Conservation (phyloP, 1,140 invertebrate genomes). For the Zaprionus nigranus region DNA sequence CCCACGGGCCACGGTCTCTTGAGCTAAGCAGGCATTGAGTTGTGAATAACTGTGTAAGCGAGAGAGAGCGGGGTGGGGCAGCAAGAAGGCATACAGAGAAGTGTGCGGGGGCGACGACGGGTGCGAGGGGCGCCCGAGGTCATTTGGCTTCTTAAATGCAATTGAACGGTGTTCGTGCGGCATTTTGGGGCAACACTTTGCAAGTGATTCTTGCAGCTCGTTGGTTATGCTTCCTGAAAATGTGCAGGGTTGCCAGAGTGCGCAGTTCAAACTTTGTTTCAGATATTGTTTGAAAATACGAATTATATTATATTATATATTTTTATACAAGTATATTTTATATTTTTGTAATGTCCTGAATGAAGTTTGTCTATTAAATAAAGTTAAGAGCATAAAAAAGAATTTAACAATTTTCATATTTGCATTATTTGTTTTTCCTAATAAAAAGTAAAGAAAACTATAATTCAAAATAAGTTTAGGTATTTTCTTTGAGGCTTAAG, state of each 20-base stretch:
- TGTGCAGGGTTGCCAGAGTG: slow-evolving; percentile 41
- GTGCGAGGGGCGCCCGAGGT: slow-evolving; percentile 55
- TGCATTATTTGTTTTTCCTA: too few relatives aligned
- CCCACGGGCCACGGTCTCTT: slow-evolving; percentile 8
- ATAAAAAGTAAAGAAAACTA: too few relatives aligned
- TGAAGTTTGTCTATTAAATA: too few relatives aligned
- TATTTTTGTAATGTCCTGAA: too few relatives aligned
- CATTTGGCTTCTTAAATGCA: slow-evolving; percentile 81
- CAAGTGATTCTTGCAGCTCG: slow-evolving; percentile 60
- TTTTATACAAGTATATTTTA: too few relatives aligned
- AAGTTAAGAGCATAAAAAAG: too few relatives aligned
- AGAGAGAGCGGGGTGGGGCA: background rate
- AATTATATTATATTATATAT: too few relatives aligned
- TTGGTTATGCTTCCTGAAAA: slow-evolving; percentile 37
- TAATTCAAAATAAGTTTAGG: too few relatives aligned
- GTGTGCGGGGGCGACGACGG: background rate
- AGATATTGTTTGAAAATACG: too few relatives aligned
- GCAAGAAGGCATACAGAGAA: background rate
- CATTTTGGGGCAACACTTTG: slow-evolving; percentile 76
- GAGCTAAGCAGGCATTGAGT: slow-evolving; percentile 72
- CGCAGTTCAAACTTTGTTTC: background rate
- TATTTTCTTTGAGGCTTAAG: too few relatives aligned
- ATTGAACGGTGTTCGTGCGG: slow-evolving; percentile 75
- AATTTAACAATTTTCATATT: too few relatives aligned
- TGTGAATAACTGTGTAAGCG: slow-evolving; percentile 58